phyloP scores from a whole-genome alignment of 1,140 invertebrate species.

The Planococcus citri region DNA sequence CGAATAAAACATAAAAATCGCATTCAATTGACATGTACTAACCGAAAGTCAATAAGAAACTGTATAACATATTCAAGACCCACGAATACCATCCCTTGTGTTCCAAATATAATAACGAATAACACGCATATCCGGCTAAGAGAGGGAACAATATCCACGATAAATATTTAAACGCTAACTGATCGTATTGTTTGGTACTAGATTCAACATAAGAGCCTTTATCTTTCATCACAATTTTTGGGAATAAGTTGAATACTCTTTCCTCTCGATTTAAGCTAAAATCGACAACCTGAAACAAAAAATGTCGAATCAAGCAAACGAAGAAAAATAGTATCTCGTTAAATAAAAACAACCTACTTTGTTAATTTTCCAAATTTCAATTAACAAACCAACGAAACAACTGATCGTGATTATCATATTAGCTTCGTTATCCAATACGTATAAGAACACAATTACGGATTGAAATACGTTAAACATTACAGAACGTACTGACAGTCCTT shows the following conservation, averaged over 20 bases:
- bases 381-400: constrained; percentile 84
- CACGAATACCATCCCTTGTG: constrained; percentile 98
- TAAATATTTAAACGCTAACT: constrained; percentile 89
- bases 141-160: constrained; percentile 93
- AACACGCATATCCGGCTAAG: constrained; percentile 80
- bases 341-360: constrained; percentile 49
- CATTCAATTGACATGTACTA: constrained; percentile 15
- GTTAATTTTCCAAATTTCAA: constrained; percentile 99
- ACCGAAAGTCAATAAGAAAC: constrained; percentile 94
- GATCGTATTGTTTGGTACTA: constrained; percentile 88
- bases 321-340: neutral
- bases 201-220: constrained; percentile 96
- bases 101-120: constrained; percentile 93
- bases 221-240: constrained; percentile 68
- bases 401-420: constrained; percentile 90
- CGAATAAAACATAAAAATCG: neutral
- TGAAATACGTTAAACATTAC: constrained; percentile 99
- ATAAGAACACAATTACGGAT: constrained; percentile 84
- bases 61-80: constrained; percentile 90
- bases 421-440: constrained; percentile 96
- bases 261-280: constrained; percentile 65
- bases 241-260: constrained; percentile 62
- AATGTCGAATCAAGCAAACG: neutral
- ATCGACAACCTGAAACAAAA: constrained; percentile 48
- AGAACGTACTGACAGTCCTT: constrained; percentile 92